These are phyloP conservation scores for Drosophila austrosaltans DNA, from an alignment of 2,888 invertebrate species.

Conservation along the genomic window DNA sequence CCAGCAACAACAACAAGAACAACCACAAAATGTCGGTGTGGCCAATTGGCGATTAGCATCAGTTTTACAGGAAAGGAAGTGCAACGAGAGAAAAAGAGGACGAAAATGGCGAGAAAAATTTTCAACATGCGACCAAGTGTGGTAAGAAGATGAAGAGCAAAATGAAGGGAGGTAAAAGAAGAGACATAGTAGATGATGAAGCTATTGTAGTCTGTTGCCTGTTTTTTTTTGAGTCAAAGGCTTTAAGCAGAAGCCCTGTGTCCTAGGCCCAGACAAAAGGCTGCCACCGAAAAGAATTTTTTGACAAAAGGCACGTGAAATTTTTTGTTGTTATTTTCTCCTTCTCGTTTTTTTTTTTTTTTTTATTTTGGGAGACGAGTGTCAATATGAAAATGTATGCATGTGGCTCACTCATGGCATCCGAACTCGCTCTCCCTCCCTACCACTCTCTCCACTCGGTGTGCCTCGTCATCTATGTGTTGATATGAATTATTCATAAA, in stretches of 20 bases:
- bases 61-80: conserved; percentile 33
- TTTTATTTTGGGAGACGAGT: conserved; percentile 45
- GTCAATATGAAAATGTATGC: conserved; percentile 74
- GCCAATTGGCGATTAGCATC: conserved; percentile 72
- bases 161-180: conserved; percentile 2
- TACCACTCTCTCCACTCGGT: neutral
- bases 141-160: conserved; percentile 5
- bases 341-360: neutral
- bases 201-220: conserved; percentile 25
- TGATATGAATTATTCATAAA: conserved; percentile 77
- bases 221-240: conserved; percentile 20
- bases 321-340: neutral
- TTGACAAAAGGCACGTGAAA: conserved; percentile 37
- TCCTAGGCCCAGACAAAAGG: conserved; percentile 56
- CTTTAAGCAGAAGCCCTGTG: conserved; percentile 29
- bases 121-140: conserved; percentile 13
- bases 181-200: conserved; percentile 38
- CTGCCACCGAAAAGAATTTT: conserved; percentile 34
- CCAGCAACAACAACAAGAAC: conserved; percentile 35
- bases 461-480: conserved; percentile 39
- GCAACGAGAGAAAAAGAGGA: conserved; percentile 18
- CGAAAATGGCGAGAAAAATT: conserved; percentile 18
- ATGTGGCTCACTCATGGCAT: conserved; percentile 48
- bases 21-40: conserved; percentile 60
- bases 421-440: conserved; percentile 10